Evolutionary conservation across 2,888 invertebrate species (phyloP), one percentile per base, ranked within the genome.

Genomic region (Malthinus flaveolus): DNA sequence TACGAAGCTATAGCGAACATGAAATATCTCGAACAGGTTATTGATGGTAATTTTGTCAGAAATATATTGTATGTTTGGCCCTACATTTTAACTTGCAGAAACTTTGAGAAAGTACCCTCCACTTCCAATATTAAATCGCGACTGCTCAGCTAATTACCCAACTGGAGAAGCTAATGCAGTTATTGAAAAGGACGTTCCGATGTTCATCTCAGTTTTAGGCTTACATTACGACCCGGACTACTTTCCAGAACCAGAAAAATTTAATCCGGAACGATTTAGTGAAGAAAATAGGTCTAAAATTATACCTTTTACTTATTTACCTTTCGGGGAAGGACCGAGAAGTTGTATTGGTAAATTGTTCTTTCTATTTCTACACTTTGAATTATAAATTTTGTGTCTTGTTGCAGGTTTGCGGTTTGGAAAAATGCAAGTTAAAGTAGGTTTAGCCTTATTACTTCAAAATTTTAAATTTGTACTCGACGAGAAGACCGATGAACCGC

Each of bases 21-120:
- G 79, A 71, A 70, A 1, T 82, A 81, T 57, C 65, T 83, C 63
- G 81, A 82, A 32, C 78, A 78, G 61, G 79, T 82, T 3, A 65
- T 82, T 1, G 71, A 69, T 44, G 82, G 68, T 68, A 61, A 53
- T 46, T 42, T 32, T 32, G 7, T 2, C 11, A 12, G 23, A 23
- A 23, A 23, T 23, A n/a, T n/a, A n/a, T 23, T 23, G 2, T 2
- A 23, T 23, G 23, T 5, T 23, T 42, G 31, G 47, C 32, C 1
- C 10, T 10, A 10, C 15, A 8, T 6, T 45, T 13, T 45, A 2
- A 2, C 8, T 46, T 46, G 82, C 35, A 23, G 65, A 67, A 36
- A 1, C 48, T 5, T 69, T 68, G 44, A 71, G 70, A 8, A 63
- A 70, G 49, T 52, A 55, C 6, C 67, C 56, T 56, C 63, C 61